Percentiles rank a stretch among this genome's conserved stretches.
These are phyloP conservation scores for Zosterops pallidus DNA, from an alignment of 2,113 vertebrate species.

Conservation along the genomic window DNA sequence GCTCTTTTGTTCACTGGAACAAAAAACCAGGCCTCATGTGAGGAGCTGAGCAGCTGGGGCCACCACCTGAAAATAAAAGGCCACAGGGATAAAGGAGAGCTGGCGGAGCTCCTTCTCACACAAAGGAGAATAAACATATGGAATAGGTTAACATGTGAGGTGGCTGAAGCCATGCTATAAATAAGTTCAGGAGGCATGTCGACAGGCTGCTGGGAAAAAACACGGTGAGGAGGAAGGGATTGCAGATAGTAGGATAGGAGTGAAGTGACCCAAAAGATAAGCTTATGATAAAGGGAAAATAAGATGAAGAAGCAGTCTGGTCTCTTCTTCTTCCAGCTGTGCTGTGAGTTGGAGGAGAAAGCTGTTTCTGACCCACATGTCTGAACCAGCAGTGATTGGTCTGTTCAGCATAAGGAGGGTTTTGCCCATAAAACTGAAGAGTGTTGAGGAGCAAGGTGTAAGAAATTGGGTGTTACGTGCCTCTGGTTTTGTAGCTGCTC, in stretches of 20 bases:
- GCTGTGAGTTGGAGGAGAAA: background rate
- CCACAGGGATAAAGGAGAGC: background rate
- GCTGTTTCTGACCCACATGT: background rate
- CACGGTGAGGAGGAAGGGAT: background rate
- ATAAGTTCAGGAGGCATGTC: slow-evolving; percentile 16
- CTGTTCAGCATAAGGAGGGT: background rate
- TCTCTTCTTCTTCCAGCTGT: background rate
- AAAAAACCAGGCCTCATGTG: background rate
- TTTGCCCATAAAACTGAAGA: background rate
- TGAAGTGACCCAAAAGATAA: background rate
- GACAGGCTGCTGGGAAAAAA: background rate
- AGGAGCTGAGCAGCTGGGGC: background rate
- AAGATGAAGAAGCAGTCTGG: background rate
- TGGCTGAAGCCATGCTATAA: slow-evolving; percentile 19
- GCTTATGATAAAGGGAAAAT: background rate
- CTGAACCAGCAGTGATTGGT: background rate
- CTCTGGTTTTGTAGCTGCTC: background rate
- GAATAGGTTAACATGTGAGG: slow-evolving; percentile 44
- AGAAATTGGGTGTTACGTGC: background rate
- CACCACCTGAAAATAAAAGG: background rate
- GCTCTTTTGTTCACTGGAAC: background rate
- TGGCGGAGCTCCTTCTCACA: background rate
- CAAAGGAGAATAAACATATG: slow-evolving; percentile 44
- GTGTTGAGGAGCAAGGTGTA: background rate
- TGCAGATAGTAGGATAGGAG: background rate